Evolutionary conservation across 1,140 invertebrate species (phyloP), one percentile per base, ranked within the genome.

Genomic region (Diprion similis): DNA sequence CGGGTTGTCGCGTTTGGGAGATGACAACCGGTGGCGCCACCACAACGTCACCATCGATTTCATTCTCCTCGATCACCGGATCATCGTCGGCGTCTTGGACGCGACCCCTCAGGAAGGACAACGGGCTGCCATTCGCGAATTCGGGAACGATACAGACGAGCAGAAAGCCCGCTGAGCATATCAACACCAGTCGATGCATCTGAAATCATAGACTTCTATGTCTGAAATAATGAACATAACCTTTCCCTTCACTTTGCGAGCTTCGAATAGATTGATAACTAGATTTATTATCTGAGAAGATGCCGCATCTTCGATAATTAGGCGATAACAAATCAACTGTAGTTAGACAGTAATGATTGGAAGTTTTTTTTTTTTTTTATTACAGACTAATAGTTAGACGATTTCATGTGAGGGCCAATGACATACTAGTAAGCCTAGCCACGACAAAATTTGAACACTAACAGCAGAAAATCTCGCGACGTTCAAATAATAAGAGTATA

Each of bases 21-120:
- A 68, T 18, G 18, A 68, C 37, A 13, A 68, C 66, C 17, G 66
- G 66, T 68, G 66, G 66, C 37, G 37, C 66, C 37, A 68, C 18
- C 46, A 46, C 37, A 19, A 70, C 46, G 37, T 70, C 69, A 13
- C 46, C n/a, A 47, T 70, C 69, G 13, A 70, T 46, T 10, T 45
- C 69, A 70, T 70, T 70, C 46, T 46, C 24, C 69, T 70, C 69
- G 46, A 70, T 70, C 18, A 47, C 46, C 13, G 45, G 10, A 11
- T 70, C 18, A 19, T 70, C 69, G 19, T 45, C 69, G 46, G 46
- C 18, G 4, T 70, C 69, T 37, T 19, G 69, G 10, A 18, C 17
- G 17, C 17, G 69, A 37, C 18, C 46, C 18, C 15, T 19, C 46
- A 70, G 15, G 46, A 46, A 70, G 10, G 69, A 37, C 46, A 70